Evolutionary conservation across 2,888 invertebrate species (phyloP).

Genomic region (Pardosa pseudoannulata): DNA sequence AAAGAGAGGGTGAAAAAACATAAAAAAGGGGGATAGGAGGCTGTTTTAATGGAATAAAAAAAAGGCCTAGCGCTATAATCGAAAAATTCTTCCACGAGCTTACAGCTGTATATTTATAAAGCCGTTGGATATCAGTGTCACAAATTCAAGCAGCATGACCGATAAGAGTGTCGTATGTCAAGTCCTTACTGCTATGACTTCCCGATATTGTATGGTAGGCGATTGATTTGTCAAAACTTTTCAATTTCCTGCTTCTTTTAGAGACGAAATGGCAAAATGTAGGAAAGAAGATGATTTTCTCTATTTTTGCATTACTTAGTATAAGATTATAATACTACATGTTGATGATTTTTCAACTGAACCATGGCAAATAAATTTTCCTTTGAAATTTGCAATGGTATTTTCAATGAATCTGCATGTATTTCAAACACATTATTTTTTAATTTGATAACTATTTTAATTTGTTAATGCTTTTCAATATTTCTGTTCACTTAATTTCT

Average conservation of each 20-base stretch:
- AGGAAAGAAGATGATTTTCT: no score
- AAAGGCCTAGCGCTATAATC: conserved; percentile 16
- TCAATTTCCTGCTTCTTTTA: not conserved
- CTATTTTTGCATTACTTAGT: no score
- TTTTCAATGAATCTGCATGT: no score
- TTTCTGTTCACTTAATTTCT: no score
- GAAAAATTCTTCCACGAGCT: conserved; percentile 49
- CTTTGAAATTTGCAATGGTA: no score
- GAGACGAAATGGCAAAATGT: no score
- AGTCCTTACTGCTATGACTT: conserved; percentile 23
- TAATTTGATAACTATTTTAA: no score
- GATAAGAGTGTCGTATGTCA: conserved; percentile 51
- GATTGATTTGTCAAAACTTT: conserved; percentile 50
- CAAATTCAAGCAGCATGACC: conserved; percentile 40
- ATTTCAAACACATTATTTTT: no score
- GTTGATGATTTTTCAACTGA: no score
- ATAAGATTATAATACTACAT: no score
- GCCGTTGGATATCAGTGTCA: conserved; percentile 47
- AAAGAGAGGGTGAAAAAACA: not conserved
- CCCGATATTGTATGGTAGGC: conserved; percentile 15
- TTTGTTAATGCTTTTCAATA: no score
- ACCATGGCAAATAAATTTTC: no score
- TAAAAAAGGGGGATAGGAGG: not conserved
- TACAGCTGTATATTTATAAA: conserved; percentile 41
- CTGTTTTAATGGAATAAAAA: not conserved